A percentile compares a stretch with the other conserved stretches of the same genome.
Conservation (phyloP, 2,797 vertebrate genomes). For the Ptychadena robeensis region DNA sequence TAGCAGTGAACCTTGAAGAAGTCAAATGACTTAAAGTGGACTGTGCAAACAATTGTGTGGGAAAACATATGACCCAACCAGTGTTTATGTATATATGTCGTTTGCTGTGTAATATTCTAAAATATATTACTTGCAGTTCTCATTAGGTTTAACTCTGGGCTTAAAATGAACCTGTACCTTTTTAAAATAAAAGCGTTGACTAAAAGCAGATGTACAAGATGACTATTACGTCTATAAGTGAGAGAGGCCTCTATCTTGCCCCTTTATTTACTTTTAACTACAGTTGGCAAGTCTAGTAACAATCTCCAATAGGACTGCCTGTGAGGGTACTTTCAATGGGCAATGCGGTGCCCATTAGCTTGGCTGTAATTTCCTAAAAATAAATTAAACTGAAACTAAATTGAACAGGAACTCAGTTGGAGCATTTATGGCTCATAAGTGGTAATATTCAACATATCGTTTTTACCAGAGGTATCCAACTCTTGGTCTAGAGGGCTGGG, state of each 20-base stretch:
- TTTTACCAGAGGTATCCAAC: too few relatives aligned
- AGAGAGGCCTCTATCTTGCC: too few relatives aligned
- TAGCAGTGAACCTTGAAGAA: not conserved
- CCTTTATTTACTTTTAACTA: too few relatives aligned
- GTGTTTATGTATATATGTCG: not conserved
- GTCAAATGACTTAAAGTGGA: not conserved
- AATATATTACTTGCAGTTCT: not conserved
- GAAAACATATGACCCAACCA: not conserved
- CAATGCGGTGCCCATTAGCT: not conserved
- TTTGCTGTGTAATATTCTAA: not conserved
- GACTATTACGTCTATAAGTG: too few relatives aligned
- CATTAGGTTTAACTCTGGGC: too few relatives aligned
- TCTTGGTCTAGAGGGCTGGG: too few relatives aligned
- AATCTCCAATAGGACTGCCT: not conserved
- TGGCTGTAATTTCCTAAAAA: not conserved
- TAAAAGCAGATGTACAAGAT: too few relatives aligned
- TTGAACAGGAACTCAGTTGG: not conserved
- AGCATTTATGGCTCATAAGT: not conserved
- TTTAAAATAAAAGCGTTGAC: not conserved
- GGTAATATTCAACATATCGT: too few relatives aligned
- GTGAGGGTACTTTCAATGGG: not conserved
- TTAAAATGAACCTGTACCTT: not conserved
- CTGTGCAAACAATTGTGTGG: not conserved
- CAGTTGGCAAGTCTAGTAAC: too few relatives aligned
- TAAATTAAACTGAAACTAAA: not conserved